These are phyloP conservation scores for Pyrrhia umbra DNA, from an alignment of 2,888 invertebrate species.

Conservation along the genomic window DNA sequence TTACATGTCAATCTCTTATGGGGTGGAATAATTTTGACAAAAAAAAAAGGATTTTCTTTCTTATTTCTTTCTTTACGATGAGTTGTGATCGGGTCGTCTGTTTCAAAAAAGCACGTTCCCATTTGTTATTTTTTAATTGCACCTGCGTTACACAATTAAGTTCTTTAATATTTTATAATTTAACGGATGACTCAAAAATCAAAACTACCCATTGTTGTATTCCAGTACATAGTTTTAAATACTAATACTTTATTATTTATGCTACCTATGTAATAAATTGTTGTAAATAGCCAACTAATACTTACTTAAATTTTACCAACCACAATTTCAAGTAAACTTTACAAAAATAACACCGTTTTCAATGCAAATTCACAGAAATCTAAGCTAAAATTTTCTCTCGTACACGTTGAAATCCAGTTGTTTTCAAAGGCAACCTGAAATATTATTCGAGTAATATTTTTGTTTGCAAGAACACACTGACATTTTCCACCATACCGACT, in stretches of 20 bases:
- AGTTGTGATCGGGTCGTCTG: neutral
- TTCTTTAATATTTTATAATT: neutral
- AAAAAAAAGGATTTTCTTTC: conserved; percentile 10
- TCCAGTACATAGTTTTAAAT: too few species aligned
- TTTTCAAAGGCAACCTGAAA: neutral
- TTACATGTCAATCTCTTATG: conserved; percentile 55
- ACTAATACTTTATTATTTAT: too few species aligned
- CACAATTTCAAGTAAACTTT: too few species aligned
- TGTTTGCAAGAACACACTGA: neutral
- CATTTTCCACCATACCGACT: neutral
- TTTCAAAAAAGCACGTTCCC: neutral
- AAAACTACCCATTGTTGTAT: too few species aligned
- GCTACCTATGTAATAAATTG: too few species aligned
- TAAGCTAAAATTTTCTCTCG: neutral
- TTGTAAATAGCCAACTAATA: too few species aligned
- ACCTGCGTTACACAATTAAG: too few species aligned
- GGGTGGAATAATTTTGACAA: conserved; percentile 38
- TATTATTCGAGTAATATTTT: neutral
- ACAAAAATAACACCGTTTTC: neutral
- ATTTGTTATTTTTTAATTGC: neutral
- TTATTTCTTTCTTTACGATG: neutral
- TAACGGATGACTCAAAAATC: too few species aligned
- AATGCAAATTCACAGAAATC: neutral
- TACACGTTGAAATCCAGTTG: neutral
- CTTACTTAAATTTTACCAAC: neutral